Evolutionary conservation across 2,113 vertebrate genomes (phyloP), one percentile per base, ranked within the genome.

Genomic region (Columba livia): DNA sequence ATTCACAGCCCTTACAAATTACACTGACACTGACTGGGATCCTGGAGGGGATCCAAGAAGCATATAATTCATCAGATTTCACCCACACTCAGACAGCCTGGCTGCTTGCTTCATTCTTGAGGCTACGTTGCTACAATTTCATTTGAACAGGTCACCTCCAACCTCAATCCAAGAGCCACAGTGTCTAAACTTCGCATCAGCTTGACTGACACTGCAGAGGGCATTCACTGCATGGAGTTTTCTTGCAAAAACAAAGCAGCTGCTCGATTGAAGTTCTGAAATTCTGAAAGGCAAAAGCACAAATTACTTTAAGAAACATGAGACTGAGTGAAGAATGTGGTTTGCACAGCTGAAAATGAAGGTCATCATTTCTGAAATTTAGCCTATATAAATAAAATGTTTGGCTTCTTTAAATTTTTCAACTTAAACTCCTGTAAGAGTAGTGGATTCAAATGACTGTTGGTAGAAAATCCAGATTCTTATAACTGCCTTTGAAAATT

Each of bases 21-120:
- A 61, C 75, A 77, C 89, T 89, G 82, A 94, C 67, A 91, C 31
- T 70, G 81, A 40, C 81, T 91, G 91, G 36, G 65, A 61, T 53
- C 18, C 85, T 97, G 94, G 83, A 95, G 36, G 58, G 72, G 64
- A 20, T 91, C 90, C 94, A 94, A 82, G 69, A 61, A 93, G 93
- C 58, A 90, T 82, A 95, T 93, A 97, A 96, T 96, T 96, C 90
- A 95, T 96, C 88, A 90, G 90, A 94, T 93, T 96, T 95, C 95
- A 97, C 88, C 94, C 88, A 61, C 94, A 85, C 93, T 94, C 93
- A 89, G 94, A 73, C 88, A 96, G 84, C 67, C 86, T 78, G 82
- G 73, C 62, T 85, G 70, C 44, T 69, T 74, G 54, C 79, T 94
- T 80, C 94, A 77, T 96, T 96, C 91, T 93, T 95, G 91, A 94